Base-by-base conservation (phyloP, 2,888 invertebrate species). In the Nephrotoma flavescens region DNA sequence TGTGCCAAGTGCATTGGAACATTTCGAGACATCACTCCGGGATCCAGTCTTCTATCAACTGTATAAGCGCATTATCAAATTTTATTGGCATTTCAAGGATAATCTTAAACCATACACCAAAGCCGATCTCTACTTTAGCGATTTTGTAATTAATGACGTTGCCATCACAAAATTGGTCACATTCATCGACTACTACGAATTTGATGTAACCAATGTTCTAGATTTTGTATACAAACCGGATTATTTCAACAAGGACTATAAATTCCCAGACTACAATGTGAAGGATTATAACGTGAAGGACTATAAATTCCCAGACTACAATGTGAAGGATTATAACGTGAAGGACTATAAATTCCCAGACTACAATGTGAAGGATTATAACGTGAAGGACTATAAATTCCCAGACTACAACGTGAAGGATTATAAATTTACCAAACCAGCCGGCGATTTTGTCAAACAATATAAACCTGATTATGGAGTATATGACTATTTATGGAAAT, bases 31-130 rank as follows among this genome's bases (percentile, higher is more conserved):
- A 11, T 93, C 94, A 85, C 91, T 95, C 86, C 94, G 95, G 87
- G 96, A 96, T 89, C 96, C 96, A 9, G 93, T 94, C 15, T 95
- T 95, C 93, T 96, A 94, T 90, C 93, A 94, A 89, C 91, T 95
- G 85, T 94, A 94, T 90, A 94, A 95, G 90, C 93, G 93, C 19
- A 90, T 92, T 87, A 92, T 93, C 88, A 93, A 94, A 89, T 91
- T 93, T 89, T 92, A 94, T 86, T 94, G 94, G 92, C 94, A 95
- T 90, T 85, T 85, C 44, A 85, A 85, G 85, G 90, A 91, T 85
- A 93, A 93, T 87, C 92, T 94, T 88, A 93, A 94, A 83, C 91
- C 92, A 86, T 96, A 96, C 92, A 94, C 93, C 11, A 92, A 92
- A 87, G 93, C 94, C 41, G 94, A 95, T 88, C 92, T 95, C 11